phyloP scores from a whole-genome alignment of 2,113 vertebrate species.

The Notothenia coriiceps region DNA sequence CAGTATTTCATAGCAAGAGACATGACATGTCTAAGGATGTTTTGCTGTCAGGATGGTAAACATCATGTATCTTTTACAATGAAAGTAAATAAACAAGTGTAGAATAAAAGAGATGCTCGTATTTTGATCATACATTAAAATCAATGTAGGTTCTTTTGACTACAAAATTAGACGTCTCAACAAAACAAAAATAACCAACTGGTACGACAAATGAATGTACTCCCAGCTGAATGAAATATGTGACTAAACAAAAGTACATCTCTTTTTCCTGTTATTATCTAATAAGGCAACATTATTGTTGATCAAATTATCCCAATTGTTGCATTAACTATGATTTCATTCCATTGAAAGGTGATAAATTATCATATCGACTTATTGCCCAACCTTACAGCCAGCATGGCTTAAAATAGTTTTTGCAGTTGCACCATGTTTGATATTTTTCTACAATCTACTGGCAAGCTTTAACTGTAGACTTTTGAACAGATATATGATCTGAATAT shows the following conservation, averaged over 20 bases:
- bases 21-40: neutral
- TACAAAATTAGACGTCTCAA: neutral
- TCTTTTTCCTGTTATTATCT: too few relatives aligned
- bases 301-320: too few relatives aligned
- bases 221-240: too few relatives aligned
- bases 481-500: constrained; percentile 7
- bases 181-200: too few relatives aligned
- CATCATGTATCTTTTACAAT: neutral
- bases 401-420: constrained; percentile 1
- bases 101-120: neutral
- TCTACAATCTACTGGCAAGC: neutral
- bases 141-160: neutral
- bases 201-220: too few relatives aligned
- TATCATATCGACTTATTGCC: too few relatives aligned
- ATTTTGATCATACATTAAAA: neutral
- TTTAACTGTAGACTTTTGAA: neutral
- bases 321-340: too few relatives aligned
- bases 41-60: constrained; percentile 1
- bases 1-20: constrained; percentile 15
- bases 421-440: too few relatives aligned
- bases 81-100: neutral
- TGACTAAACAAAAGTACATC: too few relatives aligned
- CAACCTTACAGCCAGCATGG: too few relatives aligned
- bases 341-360: too few relatives aligned
- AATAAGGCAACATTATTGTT: too few relatives aligned